Evolutionary conservation across 1,140 invertebrate species (phyloP).

Genomic region (Drosophila fuyamai): DNA sequence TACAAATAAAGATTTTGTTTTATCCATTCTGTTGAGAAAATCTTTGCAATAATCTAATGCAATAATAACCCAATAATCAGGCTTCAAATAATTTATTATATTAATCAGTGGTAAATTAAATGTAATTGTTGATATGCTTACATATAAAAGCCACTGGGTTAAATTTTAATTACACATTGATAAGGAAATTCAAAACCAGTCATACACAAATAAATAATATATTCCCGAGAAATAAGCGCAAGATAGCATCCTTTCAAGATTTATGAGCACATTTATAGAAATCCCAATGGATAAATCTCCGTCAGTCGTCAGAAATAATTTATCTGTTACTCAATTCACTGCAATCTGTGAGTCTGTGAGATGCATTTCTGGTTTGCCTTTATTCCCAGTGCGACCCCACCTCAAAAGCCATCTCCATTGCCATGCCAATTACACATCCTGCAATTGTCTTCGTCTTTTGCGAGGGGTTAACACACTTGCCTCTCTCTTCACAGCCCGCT

Average conservation of each 20-base stretch:
- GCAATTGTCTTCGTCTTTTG: conserved; percentile 27
- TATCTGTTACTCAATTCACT: conserved; percentile 34
- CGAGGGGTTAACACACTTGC: conserved; percentile 16
- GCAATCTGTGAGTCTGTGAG: conserved; percentile 7
- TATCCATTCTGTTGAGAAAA: too few species aligned
- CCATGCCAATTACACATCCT: conserved; percentile 43
- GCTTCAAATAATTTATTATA: too few species aligned
- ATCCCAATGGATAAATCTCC: conserved; percentile 13
- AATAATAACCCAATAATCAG: too few species aligned
- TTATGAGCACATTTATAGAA: conserved; percentile 16
- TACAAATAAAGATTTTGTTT: too few species aligned
- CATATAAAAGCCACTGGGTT: background rate
- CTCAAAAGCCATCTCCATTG: conserved; percentile 39
- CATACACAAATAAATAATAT: background rate
- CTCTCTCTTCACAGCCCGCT: conserved; percentile 14
- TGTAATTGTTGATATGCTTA: too few species aligned
- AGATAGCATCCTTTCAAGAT: conserved; percentile 16
- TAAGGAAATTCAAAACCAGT: background rate
- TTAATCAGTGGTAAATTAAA: too few species aligned
- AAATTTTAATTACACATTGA: background rate
- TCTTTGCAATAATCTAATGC: too few species aligned
- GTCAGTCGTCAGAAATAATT: conserved; percentile 20
- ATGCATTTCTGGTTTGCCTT: conserved; percentile 39
- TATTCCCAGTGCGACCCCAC: conserved; percentile 47
- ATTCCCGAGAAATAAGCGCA: conserved; percentile 14